Evolutionary conservation across 2,888 invertebrate species (phyloP).

Genomic region (Galerucella nymphaeae): DNA sequence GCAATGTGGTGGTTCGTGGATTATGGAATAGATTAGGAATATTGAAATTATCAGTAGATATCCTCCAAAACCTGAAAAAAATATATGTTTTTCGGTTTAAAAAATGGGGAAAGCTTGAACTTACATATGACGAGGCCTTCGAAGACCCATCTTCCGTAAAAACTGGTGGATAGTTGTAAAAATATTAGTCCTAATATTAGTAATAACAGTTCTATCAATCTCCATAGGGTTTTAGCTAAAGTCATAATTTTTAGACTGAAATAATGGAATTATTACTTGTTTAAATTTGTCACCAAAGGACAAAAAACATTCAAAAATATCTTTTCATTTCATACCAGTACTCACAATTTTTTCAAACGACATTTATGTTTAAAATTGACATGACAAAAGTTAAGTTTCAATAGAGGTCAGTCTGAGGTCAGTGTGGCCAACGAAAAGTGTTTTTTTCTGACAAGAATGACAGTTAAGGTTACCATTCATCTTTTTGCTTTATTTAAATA

Average conservation of each 20-base stretch:
- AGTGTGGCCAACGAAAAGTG: too few relatives aligned
- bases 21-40: background rate
- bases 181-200: background rate
- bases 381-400: too few relatives aligned
- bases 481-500: too few relatives aligned
- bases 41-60: background rate
- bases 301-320: too few relatives aligned
- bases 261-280: background rate
- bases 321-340: too few relatives aligned
- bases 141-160: conserved; percentile 6
- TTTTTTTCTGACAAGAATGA: too few relatives aligned
- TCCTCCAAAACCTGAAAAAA: background rate
- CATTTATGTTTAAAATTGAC: too few relatives aligned
- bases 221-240: background rate
- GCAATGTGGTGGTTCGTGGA: background rate
- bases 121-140: background rate
- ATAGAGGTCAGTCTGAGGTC: too few relatives aligned
- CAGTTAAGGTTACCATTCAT: too few relatives aligned
- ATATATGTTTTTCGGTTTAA: background rate
- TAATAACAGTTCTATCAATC: background rate
- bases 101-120: background rate
- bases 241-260: background rate
- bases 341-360: too few relatives aligned
- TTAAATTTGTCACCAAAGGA: background rate
- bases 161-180: background rate